Evolutionary conservation across 1,140 invertebrate species (phyloP), one percentile per base, ranked within the genome.

Genomic region (Phthorimaea operculella): DNA sequence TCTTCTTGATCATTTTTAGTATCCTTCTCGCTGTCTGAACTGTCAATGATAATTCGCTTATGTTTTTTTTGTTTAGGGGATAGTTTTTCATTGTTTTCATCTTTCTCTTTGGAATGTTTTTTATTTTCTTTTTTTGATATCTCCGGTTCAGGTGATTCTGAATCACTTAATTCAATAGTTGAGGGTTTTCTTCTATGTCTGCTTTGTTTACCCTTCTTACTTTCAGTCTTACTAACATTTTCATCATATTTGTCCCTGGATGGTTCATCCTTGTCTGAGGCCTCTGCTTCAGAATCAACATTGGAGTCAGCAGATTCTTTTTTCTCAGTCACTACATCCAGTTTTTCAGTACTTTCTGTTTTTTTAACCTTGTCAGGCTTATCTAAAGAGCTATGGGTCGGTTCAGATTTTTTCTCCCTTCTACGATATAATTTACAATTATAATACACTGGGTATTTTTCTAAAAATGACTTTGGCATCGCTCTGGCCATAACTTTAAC

Each of bases 391-490:
- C 6, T 28, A 28, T 6, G 21, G 21, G 21, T 28, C 6, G 21
- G 21, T 2, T 2, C 15, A 47, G 28, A 48, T 51, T 55, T 17
- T 55, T 64, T 48, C 72, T 65, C 8, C 44, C 50, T 49, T 64
- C 12, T 44, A 11, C 17, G 12, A 18, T 74, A 77, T 15, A 82
- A 62, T 53, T 73, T 72, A 54, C 81, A 82, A 53, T 77, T 62
- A 58, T 76, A 63, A 61, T 72, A 79, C 18, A 81, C 70, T 28
- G 79, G 78, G 63, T 81, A 79, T 47, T 79, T 74, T 11, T 77
- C 62, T 57, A 61, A 54, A 53, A 74, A 58, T 2, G 65, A 56
- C 42, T 21, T 16, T n/a, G 76, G 52, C 66, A 84, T 70, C n/a
- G 44, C 39, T 51, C 54, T 68, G 16, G 66, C 65, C 14, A 65